A percentile compares a stretch with the other conserved stretches of the same genome.
Evolutionary conservation across 2,797 vertebrate species (phyloP).

Genomic region (Brachyrhaphis roseni): DNA sequence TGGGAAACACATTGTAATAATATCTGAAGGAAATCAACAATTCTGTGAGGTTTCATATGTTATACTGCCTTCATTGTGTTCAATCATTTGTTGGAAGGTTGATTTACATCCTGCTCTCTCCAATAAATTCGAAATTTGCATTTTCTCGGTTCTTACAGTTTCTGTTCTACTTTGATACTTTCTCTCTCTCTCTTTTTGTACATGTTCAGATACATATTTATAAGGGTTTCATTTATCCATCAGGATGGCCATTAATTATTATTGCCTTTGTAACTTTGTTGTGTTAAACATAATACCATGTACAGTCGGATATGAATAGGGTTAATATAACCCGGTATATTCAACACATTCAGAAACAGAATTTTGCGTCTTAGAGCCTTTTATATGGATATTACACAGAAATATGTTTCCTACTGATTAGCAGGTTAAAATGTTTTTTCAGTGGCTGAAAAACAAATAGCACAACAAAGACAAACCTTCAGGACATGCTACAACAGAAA

Average conservation of each 20-base stretch:
- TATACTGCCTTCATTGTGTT: not conserved
- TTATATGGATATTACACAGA: constrained; percentile 14
- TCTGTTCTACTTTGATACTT: not conserved
- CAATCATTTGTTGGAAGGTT: not conserved
- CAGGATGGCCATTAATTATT: constrained; percentile 6
- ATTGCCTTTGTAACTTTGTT: constrained; percentile 22
- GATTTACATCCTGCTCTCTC: not conserved
- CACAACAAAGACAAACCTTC: not conserved
- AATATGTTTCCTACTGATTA: constrained; percentile 8
- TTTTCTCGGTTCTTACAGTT: not conserved
- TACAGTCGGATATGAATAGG: not conserved
- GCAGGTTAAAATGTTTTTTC: not conserved
- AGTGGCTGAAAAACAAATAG: not conserved
- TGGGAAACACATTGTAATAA: not conserved
- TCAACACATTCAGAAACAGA: too few relatives aligned
- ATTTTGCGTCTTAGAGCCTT: too few relatives aligned
- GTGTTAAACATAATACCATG: constrained; percentile 18
- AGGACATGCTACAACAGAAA: not conserved
- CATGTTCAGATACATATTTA: not conserved
- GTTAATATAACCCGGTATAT: too few relatives aligned
- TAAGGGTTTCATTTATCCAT: constrained; percentile 3
- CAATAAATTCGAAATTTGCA: not conserved
- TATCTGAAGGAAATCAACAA: constrained; percentile 2
- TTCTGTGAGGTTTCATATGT: constrained; percentile 1
- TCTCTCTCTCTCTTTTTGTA: not conserved